These are phyloP conservation scores for Oceanodroma tethys DNA, from an alignment of 2,113 vertebrate genomes.

Conservation along the genomic window DNA sequence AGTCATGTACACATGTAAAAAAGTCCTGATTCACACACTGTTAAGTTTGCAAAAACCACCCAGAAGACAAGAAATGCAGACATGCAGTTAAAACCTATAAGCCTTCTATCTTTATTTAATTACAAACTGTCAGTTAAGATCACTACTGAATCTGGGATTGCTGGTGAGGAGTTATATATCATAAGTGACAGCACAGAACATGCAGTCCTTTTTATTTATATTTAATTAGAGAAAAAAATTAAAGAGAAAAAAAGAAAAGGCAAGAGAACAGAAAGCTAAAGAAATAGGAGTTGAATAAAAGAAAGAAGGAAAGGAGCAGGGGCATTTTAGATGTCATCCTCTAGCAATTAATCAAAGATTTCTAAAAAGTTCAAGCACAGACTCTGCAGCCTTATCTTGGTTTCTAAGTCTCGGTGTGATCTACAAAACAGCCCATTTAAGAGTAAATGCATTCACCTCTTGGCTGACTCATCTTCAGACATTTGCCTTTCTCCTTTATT, in stretches of 20 bases:
- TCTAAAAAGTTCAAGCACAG: conserved; percentile 8
- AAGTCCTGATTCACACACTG: background rate
- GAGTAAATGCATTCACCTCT: conserved; percentile 34
- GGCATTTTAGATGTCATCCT: background rate
- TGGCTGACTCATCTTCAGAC: conserved; percentile 57
- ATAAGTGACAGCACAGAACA: conserved; percentile 26
- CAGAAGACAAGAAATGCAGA: background rate
- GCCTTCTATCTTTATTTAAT: background rate
- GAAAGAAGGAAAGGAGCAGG: background rate
- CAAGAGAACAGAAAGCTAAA: background rate
- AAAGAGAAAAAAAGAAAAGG: background rate
- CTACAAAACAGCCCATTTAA: conserved; percentile 23
- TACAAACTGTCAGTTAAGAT: conserved; percentile 8
- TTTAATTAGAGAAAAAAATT: conserved; percentile 12
- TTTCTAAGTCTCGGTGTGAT: background rate
- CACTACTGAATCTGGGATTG: background rate
- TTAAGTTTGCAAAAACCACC: background rate
- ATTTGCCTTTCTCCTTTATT: conserved; percentile 45
- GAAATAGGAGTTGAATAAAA: background rate
- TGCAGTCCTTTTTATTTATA: conserved; percentile 46
- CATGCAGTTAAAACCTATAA: background rate
- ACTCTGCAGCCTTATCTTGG: conserved; percentile 31
- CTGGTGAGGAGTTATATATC: background rate
- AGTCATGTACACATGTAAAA: background rate
- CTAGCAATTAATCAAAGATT: conserved; percentile 42